Conservation (phyloP, 2,888 invertebrate species). For the Hanleya hanleyi region DNA sequence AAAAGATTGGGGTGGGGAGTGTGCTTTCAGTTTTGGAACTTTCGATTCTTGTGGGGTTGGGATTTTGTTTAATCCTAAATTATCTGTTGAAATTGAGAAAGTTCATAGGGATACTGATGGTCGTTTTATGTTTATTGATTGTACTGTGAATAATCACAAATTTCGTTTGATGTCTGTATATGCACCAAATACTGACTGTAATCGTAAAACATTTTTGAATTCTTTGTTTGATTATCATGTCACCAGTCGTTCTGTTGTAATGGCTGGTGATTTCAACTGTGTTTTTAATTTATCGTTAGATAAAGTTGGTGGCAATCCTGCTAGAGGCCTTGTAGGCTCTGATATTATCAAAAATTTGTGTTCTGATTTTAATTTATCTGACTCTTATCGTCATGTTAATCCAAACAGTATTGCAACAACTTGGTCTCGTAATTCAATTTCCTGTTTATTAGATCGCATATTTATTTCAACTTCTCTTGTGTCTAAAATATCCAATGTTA, state of each 20-base stretch:
- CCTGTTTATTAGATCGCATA: constrained; percentile 11
- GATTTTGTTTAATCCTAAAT: not conserved
- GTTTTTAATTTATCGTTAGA: not conserved
- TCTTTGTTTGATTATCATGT: not conserved
- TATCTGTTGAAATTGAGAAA: not conserved
- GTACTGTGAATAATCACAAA: not conserved
- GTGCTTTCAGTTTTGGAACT: not conserved
- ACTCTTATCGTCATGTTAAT: not conserved
- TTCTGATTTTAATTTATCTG: not conserved
- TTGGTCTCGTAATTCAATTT: not conserved
- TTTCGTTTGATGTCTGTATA: constrained; percentile 12
- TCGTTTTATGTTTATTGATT: not conserved
- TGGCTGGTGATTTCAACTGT: constrained; percentile 20
- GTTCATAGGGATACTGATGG: constrained; percentile 6
- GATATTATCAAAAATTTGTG: not conserved
- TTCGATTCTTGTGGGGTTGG: not conserved
- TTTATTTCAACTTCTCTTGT: constrained; percentile 5
- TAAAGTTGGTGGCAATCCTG: constrained; percentile 9
- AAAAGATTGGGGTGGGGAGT: not conserved
- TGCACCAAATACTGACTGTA: not conserved
- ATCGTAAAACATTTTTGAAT: constrained; percentile 8
- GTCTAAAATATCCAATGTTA: not conserved
- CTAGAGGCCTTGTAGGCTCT: not conserved
- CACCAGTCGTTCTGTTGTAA: constrained; percentile 2
- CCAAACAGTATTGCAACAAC: not conserved